A percentile compares a stretch with the other conserved stretches of the same genome.
Conservation (phyloP, 2,113 vertebrate genomes). For the Gymnocephalus cernua region DNA sequence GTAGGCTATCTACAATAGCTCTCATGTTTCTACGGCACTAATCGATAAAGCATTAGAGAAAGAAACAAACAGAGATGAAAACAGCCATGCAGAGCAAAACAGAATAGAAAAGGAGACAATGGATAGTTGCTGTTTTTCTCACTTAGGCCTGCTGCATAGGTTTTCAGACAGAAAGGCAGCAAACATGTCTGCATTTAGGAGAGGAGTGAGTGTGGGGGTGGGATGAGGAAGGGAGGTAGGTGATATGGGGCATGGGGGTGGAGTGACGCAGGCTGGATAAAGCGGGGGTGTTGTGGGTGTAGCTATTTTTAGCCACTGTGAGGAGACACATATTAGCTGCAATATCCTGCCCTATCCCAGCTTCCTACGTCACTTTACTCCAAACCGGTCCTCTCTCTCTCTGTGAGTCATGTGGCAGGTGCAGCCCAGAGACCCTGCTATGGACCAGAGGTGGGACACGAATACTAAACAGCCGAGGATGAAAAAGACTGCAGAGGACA, state of each 20-base stretch:
- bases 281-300: constrained; percentile 65
- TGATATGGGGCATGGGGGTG: constrained; percentile 50
- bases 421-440: constrained; percentile 42
- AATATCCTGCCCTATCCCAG: constrained; percentile 47
- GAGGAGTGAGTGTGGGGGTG: constrained; percentile 39
- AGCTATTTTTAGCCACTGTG: constrained; percentile 73
- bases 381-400: constrained; percentile 43
- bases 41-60: not conserved
- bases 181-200: constrained; percentile 29
- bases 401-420: constrained; percentile 64
- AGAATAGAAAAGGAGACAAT: not conserved
- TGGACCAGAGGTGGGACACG: constrained; percentile 28
- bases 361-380: constrained; percentile 69
- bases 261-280: constrained; percentile 72
- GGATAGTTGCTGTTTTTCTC: not conserved
- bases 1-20: too few species aligned
- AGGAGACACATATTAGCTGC: constrained; percentile 69
- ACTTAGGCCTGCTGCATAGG: not conserved
- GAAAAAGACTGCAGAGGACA: constrained; percentile 38
- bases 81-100: not conserved
- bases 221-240: constrained; percentile 34
- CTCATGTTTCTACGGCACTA: not conserved
- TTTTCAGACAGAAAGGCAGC: constrained; percentile 12
- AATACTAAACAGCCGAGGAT: constrained; percentile 57
- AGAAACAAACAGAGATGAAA: not conserved